Base-by-base conservation (phyloP, 2,797 vertebrate genomes). In the Pterois miles region DNA sequence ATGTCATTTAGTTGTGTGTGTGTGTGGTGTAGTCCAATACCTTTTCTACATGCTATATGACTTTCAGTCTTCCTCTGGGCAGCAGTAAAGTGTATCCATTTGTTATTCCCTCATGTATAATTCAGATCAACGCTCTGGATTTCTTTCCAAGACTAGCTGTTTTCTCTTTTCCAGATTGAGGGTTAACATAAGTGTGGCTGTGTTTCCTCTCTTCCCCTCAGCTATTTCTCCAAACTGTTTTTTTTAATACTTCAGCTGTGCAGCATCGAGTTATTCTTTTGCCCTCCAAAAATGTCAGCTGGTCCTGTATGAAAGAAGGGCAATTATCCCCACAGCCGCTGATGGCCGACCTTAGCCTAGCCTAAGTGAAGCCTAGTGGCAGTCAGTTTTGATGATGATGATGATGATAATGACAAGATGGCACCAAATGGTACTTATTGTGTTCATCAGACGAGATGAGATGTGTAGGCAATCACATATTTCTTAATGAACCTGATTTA, bases 101-200 rank as follows among this genome's bases (percentile, higher is more conserved):
- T 92, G 89, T 87, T 83, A 78, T 57, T 75, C 67, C 72, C 54
- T 86, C 72, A 86, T 91, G 76, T 80, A 85, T 89, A 88, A 91
- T 93, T 92, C 91, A 93, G 75, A 82, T 78, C 87, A 78, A 84
- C 31, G 36, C 71, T 81, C 67, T 76, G 66, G 71, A 82, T 90
- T 74, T 85, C 66, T 74, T 67, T 82, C 81, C 69, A 77, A 74
- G 82, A 80, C 71, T 67, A 65, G 59, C n/a, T 14, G 52, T 80
- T 85, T 71, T 46, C 5, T 79, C 57, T 36, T 43, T 23, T 58
- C 20, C 71, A 82, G 68, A 83, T 75, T 80, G 64, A 87, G 68
- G 52, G 59, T 82, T 79, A 77, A 74, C 67, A 27, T 69, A 65
- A 29, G 62, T 65, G 33, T 67, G 25, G 48, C 34, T 71, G 33